phyloP scores from a whole-genome alignment of 2,113 vertebrate species.

The Campylorhamphus procurvoides region DNA sequence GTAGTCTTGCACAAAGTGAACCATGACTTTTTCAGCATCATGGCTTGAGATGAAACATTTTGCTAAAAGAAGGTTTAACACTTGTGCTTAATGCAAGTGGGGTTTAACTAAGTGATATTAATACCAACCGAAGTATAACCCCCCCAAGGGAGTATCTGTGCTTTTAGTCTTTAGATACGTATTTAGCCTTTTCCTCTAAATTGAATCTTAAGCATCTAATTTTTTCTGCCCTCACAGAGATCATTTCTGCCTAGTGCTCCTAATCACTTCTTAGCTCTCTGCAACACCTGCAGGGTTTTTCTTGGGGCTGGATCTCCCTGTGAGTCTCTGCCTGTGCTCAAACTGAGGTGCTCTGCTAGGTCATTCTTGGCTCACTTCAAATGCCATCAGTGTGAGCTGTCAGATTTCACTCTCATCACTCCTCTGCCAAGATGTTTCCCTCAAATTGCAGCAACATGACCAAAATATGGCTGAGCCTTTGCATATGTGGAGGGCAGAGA shows the following conservation, averaged over 20 bases:
- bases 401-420: neutral
- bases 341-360: neutral
- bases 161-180: neutral
- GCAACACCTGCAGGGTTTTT: neutral
- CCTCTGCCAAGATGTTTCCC: neutral
- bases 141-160: neutral
- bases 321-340: neutral
- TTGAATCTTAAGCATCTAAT: neutral
- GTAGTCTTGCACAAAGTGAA: neutral
- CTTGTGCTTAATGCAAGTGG: neutral
- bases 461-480: neutral
- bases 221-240: neutral
- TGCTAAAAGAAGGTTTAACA: neutral
- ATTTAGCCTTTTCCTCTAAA: neutral
- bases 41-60: neutral
- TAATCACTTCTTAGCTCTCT: neutral
- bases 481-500: neutral
- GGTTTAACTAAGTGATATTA: neutral
- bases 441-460: neutral
- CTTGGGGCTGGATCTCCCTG: neutral
- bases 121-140: neutral
- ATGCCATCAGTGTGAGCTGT: rapidly evolving
- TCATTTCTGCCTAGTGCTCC: neutral
- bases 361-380: neutral
- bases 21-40: neutral